Evolutionary conservation across 1,140 invertebrate genomes (phyloP), one percentile per base, ranked within the genome.

Genomic region (Vollenhovia emeryi): DNA sequence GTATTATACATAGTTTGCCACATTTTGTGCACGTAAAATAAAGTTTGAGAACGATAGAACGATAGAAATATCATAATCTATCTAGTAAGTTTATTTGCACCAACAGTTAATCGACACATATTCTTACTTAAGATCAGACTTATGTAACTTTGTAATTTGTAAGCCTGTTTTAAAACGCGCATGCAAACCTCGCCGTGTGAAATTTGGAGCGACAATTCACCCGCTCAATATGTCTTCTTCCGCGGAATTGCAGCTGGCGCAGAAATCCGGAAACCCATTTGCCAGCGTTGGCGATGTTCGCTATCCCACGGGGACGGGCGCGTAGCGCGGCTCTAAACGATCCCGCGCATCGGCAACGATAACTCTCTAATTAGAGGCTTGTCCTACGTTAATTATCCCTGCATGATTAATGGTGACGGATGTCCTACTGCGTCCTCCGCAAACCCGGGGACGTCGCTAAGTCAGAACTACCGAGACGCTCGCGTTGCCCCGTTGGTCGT

Each of bases 341-440:
- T 76, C 73, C 40, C 73, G 87, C 75, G 85, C 89, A 90, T 87
- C 86, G 78, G 75, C 40, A 84, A 71, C 86, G 86, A 91, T 91
- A 91, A 91, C 86, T 91, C 89, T 91, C 88, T 90, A 91, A 91
- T 91, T 91, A 91, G 89, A 87, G 87, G 86, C 73, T 80, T 90
- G 89, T 87, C 87, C 83, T 69, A 84, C 78, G 89, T 90, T 91
- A 91, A 91, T 91, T 91, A 91, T 90, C 83, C 85, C 40, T 55
- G 83, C 48, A 86, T 91, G 90, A 92, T 92, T 91, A 91, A 89
- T 92, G 88, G 86, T 88, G 89, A 87, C 85, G 74, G 86, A 85
- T 89, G 71, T 82, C 24, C 74, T 52, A 40, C 66, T 33, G 40
- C 66, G 66, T 73, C 36, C 78, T 82, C 52, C 36, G 36, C 18